Conservation (phyloP, 2,797 vertebrate species). For the Thripadectes ignobilis region DNA sequence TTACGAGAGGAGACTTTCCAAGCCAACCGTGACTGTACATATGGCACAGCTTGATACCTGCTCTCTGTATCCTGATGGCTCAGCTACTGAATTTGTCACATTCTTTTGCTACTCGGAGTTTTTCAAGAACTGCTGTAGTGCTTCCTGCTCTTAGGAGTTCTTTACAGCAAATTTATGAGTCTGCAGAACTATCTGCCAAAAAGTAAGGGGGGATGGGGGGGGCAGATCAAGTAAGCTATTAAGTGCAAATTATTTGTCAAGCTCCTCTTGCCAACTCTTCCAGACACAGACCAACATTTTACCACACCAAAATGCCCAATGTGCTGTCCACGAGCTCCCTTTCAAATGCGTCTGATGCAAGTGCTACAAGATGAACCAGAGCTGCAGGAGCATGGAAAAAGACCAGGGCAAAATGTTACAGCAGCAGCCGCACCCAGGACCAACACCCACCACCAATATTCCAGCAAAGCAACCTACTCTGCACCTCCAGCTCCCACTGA, state of each 20-base stretch:
- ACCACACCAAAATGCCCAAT: background rate
- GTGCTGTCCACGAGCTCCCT: background rate
- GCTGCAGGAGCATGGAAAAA: background rate
- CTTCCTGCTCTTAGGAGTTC: constrained; percentile 45
- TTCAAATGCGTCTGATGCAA: background rate
- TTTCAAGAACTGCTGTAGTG: constrained; percentile 45
- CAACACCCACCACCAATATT: background rate
- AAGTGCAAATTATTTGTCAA: constrained; percentile 35
- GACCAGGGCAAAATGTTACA: background rate
- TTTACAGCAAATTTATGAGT: constrained; percentile 54
- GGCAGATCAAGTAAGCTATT: background rate
- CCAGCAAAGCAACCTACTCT: background rate
- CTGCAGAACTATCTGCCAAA: constrained; percentile 42
- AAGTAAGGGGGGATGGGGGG: background rate
- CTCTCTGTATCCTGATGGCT: constrained; percentile 66
- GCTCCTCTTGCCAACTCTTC: background rate
- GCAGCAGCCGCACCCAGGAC: background rate
- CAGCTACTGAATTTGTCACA: constrained; percentile 68
- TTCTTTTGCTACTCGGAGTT: constrained; percentile 51
- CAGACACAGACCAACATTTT: background rate
- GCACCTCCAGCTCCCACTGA: background rate
- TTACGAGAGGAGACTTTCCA: constrained; percentile 54
- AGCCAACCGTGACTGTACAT: constrained; percentile 66
- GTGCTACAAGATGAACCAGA: background rate
- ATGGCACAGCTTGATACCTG: constrained; percentile 69